Evolutionary conservation across 2,113 vertebrate species (phyloP).

Genomic region (Hippocampus abdominalis): DNA sequence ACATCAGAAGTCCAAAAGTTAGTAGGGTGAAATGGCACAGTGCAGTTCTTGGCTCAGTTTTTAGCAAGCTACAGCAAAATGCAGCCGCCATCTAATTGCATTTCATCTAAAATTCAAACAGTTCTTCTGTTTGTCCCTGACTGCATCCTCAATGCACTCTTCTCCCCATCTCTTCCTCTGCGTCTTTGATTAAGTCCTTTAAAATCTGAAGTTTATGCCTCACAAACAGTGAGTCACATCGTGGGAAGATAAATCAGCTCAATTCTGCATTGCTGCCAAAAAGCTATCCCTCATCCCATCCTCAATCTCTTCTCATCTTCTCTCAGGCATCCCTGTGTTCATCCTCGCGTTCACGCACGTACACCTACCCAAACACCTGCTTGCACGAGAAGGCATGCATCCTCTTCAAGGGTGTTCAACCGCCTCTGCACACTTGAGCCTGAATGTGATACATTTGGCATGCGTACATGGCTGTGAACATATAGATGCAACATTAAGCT

Average conservation of each 20-base stretch:
- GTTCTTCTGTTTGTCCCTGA: neutral
- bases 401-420: constrained; percentile 36
- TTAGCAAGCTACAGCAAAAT: constrained; percentile 5
- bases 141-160: neutral
- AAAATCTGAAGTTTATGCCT: constrained; percentile 58
- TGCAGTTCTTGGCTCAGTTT: constrained; percentile 11
- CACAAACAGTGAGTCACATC: constrained; percentile 66
- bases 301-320: constrained; percentile 43
- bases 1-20: neutral
- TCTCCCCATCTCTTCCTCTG: neutral
- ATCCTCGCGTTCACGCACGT: constrained; percentile 47
- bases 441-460: constrained; percentile 10
- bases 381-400: constrained; percentile 44
- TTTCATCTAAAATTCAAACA: constrained; percentile 11
- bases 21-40: neutral
- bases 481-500: constrained; percentile 12
- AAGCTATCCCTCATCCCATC: constrained; percentile 36
- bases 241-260: constrained; percentile 69
- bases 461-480: constrained; percentile 9
- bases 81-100: neutral
- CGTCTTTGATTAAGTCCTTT: constrained; percentile 41
- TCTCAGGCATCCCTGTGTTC: constrained; percentile 44
- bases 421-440: neutral
- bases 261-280: constrained; percentile 37
- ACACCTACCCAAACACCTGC: constrained; percentile 61